Evolutionary conservation across 2,113 vertebrate species (phyloP).

Genomic region (Limanda limanda): DNA sequence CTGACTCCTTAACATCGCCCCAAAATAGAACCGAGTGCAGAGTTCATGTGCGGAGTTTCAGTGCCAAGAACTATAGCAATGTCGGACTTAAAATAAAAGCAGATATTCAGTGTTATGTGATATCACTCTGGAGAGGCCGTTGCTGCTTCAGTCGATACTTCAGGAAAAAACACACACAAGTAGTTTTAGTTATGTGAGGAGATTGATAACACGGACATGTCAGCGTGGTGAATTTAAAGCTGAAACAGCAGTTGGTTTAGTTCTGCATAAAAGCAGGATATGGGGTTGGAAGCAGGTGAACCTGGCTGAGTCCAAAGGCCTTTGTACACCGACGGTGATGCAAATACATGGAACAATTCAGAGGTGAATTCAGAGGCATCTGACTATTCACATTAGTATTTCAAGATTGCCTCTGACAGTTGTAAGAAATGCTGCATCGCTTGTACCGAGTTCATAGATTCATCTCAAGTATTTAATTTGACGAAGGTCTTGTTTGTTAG

Average conservation of each 20-base stretch:
- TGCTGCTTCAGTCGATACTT: slow-evolving; percentile 8
- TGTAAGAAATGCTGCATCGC: too few species aligned
- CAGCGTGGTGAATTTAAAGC: background rate
- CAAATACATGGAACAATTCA: too few species aligned
- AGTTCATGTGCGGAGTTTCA: slow-evolving; percentile 18
- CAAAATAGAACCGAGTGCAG: background rate
- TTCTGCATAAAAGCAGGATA: background rate
- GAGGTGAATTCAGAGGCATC: too few species aligned
- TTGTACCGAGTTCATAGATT: too few species aligned
- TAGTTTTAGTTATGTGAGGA: background rate
- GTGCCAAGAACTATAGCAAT: slow-evolving; percentile 32
- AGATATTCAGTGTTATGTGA: slow-evolving; percentile 13
- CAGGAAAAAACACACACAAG: background rate
- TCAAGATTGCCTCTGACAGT: too few species aligned
- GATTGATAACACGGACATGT: background rate
- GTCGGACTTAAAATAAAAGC: slow-evolving; percentile 27
- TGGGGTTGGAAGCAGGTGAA: background rate
- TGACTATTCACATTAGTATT: too few species aligned
- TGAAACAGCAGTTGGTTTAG: background rate
- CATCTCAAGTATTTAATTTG: too few species aligned
- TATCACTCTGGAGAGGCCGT: slow-evolving; percentile 1
- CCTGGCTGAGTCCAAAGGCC: background rate
- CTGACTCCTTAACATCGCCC: slow-evolving; percentile 25
- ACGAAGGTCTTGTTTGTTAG: too few species aligned
- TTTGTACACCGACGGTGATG: too few species aligned